Conservation (phyloP, 2,797 vertebrate genomes). For the Melanogrammus aeglefinus region DNA sequence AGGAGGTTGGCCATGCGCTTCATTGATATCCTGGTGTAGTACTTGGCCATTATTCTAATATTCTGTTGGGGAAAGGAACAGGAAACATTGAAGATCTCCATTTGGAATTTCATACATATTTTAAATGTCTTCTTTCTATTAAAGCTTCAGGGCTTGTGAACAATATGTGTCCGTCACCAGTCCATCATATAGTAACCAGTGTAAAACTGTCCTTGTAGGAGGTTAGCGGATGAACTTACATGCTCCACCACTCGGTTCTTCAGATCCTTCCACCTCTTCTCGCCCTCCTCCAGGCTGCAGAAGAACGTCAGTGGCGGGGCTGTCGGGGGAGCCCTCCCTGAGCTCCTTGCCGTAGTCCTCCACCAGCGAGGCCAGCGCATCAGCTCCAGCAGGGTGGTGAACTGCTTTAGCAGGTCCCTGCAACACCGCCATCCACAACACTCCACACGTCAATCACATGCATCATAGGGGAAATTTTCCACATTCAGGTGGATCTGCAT, state of each 20-base stretch:
- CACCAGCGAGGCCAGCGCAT: conserved; percentile 93
- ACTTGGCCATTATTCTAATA: conserved; percentile 99
- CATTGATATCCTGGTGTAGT: conserved; percentile 98
- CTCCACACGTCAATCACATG: background rate
- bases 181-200: no score
- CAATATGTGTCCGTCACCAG: background rate
- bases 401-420: conserved; percentile 96
- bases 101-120: background rate
- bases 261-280: conserved; percentile 97
- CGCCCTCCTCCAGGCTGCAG: conserved; percentile 85
- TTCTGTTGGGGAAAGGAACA: conserved; percentile 74
- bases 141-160: background rate
- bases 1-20: conserved; percentile 96
- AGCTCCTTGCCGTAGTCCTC: conserved; percentile 96
- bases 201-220: no score
- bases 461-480: no score
- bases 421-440: conserved; percentile 16
- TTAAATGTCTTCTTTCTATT: background rate
- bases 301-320: conserved; percentile 95
- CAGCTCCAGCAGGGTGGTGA: conserved; percentile 98
- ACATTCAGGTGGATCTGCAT: no score
- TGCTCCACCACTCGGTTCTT: conserved; percentile 99
- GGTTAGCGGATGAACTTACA: background rate
- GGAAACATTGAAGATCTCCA: conserved; percentile 25
- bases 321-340: conserved; percentile 90